Evolutionary conservation across 2,113 vertebrate species (phyloP).

Genomic region (Orientallactaga bullata): DNA sequence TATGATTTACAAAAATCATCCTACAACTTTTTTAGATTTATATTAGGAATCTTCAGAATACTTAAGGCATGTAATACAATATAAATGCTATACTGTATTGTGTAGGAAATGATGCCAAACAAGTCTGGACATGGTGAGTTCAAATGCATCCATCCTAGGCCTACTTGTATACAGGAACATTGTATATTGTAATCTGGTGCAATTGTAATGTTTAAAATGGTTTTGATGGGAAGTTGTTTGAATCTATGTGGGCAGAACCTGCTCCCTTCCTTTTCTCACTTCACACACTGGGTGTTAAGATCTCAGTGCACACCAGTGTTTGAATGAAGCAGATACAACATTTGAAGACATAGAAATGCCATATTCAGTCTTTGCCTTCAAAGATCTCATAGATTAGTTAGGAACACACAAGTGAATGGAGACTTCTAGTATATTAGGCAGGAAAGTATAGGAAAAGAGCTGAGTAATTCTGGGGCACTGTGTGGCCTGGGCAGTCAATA

Average conservation of each 20-base stretch:
- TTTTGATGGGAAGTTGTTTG: neutral
- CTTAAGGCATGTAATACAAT: neutral
- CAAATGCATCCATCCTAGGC: too few species aligned
- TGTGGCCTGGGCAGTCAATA: too few species aligned
- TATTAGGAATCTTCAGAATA: neutral
- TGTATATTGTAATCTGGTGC: too few species aligned
- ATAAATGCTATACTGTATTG: neutral
- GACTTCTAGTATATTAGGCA: neutral
- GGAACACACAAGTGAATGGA: neutral
- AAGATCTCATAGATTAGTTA: neutral
- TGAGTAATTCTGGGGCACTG: too few species aligned
- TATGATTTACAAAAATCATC: neutral
- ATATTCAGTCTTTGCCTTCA: neutral
- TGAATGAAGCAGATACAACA: neutral
- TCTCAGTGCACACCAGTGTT: neutral
- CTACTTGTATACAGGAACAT: too few species aligned
- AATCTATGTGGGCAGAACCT: neutral
- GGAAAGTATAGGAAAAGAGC: too few species aligned
- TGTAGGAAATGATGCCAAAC: neutral
- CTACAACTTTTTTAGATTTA: neutral
- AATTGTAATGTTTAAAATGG: neutral
- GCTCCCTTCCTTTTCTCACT: neutral
- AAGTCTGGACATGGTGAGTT: neutral
- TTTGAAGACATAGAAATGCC: neutral
- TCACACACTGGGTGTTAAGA: neutral